Evolutionary conservation across 2,888 invertebrate genomes (phyloP).

Genomic region (Toxonevra muliebris): DNA sequence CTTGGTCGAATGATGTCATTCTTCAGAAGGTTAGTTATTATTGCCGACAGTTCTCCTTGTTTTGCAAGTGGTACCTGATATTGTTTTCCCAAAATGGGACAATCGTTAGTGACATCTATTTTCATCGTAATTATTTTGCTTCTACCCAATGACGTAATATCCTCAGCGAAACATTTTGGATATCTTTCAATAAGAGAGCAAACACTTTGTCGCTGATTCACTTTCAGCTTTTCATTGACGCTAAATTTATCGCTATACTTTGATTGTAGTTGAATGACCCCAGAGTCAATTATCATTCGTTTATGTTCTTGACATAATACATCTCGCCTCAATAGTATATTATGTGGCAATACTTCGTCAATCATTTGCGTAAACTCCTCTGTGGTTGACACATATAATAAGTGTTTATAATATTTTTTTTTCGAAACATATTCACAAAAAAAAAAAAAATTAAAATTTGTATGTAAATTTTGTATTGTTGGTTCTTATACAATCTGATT

Average conservation of each 20-base stretch:
- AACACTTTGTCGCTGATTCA: not conserved
- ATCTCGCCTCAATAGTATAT: conserved; percentile 23
- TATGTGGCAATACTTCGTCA: conserved; percentile 24
- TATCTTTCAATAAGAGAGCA: not conserved
- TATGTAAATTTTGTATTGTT: no score
- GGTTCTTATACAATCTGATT: no score
- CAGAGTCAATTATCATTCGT: conserved; percentile 1
- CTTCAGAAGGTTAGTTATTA: no score
- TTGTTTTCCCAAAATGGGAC: no score
- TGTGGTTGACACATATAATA: no score
- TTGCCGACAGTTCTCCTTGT: no score
- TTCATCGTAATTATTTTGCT: conserved; percentile 2
- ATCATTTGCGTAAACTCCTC: no score
- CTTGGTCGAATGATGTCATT: no score
- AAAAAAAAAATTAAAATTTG: no score
- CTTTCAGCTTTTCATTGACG: not conserved
- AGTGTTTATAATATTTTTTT: no score
- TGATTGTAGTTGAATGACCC: not conserved
- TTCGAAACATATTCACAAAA: no score
- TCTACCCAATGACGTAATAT: not conserved
- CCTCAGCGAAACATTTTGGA: conserved; percentile 4
- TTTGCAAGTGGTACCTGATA: no score
- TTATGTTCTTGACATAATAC: not conserved
- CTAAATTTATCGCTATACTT: not conserved
- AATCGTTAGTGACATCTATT: conserved; percentile 36